A percentile compares a stretch with the other conserved stretches of the same genome.
Evolutionary conservation across 1,140 invertebrate genomes (phyloP).

Genomic region (Euura lappo): DNA sequence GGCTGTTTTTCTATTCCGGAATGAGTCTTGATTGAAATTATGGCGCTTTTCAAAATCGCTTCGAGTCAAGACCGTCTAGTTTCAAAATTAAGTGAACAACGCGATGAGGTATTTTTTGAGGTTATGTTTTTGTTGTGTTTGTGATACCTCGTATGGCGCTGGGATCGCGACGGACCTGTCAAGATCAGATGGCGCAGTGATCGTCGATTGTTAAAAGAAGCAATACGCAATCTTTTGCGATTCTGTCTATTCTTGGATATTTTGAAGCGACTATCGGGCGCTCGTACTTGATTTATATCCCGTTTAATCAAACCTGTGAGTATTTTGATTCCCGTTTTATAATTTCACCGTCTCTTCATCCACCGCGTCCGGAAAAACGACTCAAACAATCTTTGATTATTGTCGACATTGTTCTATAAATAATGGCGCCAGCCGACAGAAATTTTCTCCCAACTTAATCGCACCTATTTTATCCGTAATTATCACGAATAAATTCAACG

Average conservation of each 20-base stretch:
- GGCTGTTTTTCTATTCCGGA: background rate
- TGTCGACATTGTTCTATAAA: constrained; percentile 13
- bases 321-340: too few species aligned
- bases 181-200: background rate
- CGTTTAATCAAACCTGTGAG: too few species aligned
- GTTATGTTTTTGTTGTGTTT: constrained; percentile 1
- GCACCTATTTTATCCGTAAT: background rate
- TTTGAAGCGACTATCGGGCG: too few species aligned
- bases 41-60: too few species aligned
- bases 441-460: constrained; percentile 8
- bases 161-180: background rate
- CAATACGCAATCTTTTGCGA: constrained; percentile 7
- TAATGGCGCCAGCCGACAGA: constrained; percentile 9
- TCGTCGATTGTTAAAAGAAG: constrained; percentile 10
- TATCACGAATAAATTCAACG: background rate
- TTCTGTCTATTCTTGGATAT: background rate
- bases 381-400: background rate
- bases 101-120: background rate
- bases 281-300: too few species aligned
- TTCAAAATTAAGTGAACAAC: too few species aligned
- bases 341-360: too few species aligned
- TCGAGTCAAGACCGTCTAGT: too few species aligned
- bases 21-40: too few species aligned
- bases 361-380: too few species aligned
- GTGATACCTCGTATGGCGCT: too few species aligned